These are phyloP conservation scores for Mythimna ferrago DNA, from an alignment of 2,888 invertebrate species.

Conservation along the genomic window DNA sequence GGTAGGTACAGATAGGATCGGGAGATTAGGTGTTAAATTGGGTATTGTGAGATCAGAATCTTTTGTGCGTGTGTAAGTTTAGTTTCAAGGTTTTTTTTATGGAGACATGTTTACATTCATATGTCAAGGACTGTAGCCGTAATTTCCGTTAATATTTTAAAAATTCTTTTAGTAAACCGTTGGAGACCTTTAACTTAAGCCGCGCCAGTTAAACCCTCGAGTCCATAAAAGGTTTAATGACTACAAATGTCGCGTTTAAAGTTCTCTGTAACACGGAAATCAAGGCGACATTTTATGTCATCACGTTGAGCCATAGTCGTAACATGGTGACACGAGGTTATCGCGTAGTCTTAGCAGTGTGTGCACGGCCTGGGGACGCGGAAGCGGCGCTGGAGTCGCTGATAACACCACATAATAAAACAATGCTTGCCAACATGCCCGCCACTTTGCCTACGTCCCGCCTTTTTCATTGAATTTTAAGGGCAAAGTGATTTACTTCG, in stretches of 20 bases:
- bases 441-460: slow-evolving; percentile 57
- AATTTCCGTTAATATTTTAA: not conserved
- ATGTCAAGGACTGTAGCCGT: not conserved
- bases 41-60: slow-evolving; percentile 45
- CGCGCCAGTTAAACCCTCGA: slow-evolving; percentile 4
- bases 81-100: slow-evolving; percentile 10
- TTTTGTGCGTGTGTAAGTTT: slow-evolving; percentile 4
- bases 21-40: slow-evolving; percentile 50
- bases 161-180: not conserved
- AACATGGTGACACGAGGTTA: slow-evolving; percentile 58
- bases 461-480: slow-evolving; percentile 65
- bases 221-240: slow-evolving; percentile 42
- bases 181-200: slow-evolving; percentile 2
- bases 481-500: slow-evolving; percentile 55
- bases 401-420: slow-evolving; percentile 78
- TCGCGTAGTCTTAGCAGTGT: slow-evolving; percentile 55
- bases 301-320: slow-evolving; percentile 40
- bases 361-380: slow-evolving; percentile 65
- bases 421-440: slow-evolving; percentile 68
- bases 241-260: slow-evolving; percentile 42
- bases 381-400: slow-evolving; percentile 69
- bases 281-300: slow-evolving; percentile 52
- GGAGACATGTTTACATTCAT: not conserved
- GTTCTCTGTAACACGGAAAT: slow-evolving; percentile 41
- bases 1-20: slow-evolving; percentile 33